Evolutionary conservation across 2,113 vertebrate genomes (phyloP).

Genomic region (Cyrtonyx montezumae): DNA sequence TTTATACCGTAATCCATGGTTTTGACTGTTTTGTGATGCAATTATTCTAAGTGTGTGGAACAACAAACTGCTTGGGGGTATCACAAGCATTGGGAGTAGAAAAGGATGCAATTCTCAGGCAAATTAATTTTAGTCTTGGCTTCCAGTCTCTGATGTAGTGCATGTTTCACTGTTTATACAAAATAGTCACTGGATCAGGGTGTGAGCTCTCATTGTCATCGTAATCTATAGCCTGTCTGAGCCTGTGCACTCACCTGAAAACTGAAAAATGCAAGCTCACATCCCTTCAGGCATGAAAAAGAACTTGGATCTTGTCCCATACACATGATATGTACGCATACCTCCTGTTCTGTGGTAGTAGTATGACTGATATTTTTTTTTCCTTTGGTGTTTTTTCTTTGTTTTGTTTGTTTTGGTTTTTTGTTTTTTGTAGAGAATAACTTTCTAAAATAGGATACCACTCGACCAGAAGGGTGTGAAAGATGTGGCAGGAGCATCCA

Average conservation of each 20-base stretch:
- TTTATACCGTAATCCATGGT: background rate
- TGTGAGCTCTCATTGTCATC: background rate
- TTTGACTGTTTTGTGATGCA: background rate
- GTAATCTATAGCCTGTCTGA: background rate
- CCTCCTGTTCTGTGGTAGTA: background rate
- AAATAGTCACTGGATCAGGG: background rate
- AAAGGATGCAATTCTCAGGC: background rate
- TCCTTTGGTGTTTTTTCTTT: too few relatives aligned
- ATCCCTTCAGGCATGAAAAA: background rate
- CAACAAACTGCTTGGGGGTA: background rate
- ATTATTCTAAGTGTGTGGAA: background rate
- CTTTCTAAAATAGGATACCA: background rate
- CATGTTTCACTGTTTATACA: fast-evolving
- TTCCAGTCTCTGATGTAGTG: background rate
- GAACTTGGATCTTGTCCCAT: background rate
- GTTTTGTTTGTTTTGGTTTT: too few relatives aligned
- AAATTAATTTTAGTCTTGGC: background rate
- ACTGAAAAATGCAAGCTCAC: background rate
- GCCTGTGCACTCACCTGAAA: background rate
- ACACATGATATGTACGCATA: background rate
- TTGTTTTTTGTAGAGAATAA: background rate
- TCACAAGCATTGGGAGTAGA: background rate
- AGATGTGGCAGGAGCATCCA: background rate
- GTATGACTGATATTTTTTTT: background rate
- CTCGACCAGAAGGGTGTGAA: fast-evolving